These are phyloP conservation scores for Corapipo altera DNA, from an alignment of 2,113 vertebrate genomes.

Conservation along the genomic window DNA sequence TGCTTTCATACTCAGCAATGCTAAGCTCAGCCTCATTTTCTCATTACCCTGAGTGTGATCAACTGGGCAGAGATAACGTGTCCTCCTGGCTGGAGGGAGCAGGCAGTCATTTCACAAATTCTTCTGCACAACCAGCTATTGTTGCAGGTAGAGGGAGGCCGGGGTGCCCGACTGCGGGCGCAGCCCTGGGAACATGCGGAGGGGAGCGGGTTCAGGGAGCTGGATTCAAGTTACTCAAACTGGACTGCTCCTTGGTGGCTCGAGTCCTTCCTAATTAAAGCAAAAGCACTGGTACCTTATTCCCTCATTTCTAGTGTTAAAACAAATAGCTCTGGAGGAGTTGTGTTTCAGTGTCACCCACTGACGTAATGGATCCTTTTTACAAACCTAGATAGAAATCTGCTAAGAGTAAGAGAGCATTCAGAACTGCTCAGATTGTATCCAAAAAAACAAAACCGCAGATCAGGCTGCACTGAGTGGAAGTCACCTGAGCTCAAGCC, in stretches of 20 bases:
- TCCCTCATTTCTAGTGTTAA: conserved; percentile 39
- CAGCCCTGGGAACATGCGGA: conserved; percentile 19
- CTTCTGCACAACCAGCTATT: conserved; percentile 77
- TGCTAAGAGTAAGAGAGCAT: not conserved
- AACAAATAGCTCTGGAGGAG: conserved; percentile 30
- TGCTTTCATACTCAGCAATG: conserved; percentile 76
- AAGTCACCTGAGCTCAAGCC: not conserved
- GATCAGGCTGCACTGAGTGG: not conserved
- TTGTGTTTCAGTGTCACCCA: conserved; percentile 50
- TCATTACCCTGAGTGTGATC: conserved; percentile 74
- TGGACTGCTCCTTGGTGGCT: not conserved
- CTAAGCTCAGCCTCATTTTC: conserved; percentile 77
- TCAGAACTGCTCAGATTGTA: conserved; percentile 18
- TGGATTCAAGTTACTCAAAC: conserved; percentile 27
- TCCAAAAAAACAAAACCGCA: not conserved
- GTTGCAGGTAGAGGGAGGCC: conserved; percentile 74
- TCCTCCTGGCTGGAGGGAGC: conserved; percentile 63
- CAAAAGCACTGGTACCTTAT: conserved; percentile 5
- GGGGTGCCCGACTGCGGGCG: not conserved
- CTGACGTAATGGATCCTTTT: conserved; percentile 31
- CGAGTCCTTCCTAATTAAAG: conserved; percentile 37
- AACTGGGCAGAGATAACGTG: conserved; percentile 75
- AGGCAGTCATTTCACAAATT: conserved; percentile 74
- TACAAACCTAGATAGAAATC: conserved; percentile 38
- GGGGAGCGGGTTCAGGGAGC: not conserved